Base-by-base conservation (phyloP, 2,888 invertebrate species). In the Xestobium rufovillosum region DNA sequence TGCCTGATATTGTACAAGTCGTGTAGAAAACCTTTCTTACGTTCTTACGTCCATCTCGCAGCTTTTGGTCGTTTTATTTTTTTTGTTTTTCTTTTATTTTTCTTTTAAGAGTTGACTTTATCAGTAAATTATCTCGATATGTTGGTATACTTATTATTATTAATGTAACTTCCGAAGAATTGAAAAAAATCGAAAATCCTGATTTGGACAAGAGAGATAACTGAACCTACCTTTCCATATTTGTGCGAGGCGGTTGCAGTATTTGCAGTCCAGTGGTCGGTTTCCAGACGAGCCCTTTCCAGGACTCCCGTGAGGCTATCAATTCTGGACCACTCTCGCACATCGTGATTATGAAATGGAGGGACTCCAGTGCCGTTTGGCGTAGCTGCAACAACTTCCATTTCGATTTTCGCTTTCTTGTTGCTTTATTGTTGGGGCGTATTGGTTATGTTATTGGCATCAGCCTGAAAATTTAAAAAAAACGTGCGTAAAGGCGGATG, bases 261-360 rank as follows among this genome's bases (percentile, higher is more conserved):
- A 44, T 60, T 67, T 15, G 69, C 65, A 28, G 68, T 59, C 73
- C 73, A 73, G 45, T 68, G 68, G 52, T 70, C 71, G 17, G 71
- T 71, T 56, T 73, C 71, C 19, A 71, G 58, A 19, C 72, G 59
- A 19, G 72, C 72, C 45, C 68, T 61, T 55, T 73, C 72, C 50
- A 71, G 56, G 53, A 71, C 69, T 14, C 72, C 72, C 19, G 71
- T 72, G 47, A 72, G 59, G 47, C 66, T 63, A 56, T 72, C 71
- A 44, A 71, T 59, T 42, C 67, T 60, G 38, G 70, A 70, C 73
- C 73, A 73, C 53, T 73, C 72, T 51, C 68, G 66, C 45, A 72
- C 70, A 55, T 72, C 70, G 52, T 67, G 70, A 45, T 70, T 69
- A 51, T 69, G 68, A 51, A 68, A 69, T 11, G 70, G 69, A 29